Evolutionary conservation across 2,888 invertebrate genomes (phyloP).

Genomic region (Byasa hedistus): DNA sequence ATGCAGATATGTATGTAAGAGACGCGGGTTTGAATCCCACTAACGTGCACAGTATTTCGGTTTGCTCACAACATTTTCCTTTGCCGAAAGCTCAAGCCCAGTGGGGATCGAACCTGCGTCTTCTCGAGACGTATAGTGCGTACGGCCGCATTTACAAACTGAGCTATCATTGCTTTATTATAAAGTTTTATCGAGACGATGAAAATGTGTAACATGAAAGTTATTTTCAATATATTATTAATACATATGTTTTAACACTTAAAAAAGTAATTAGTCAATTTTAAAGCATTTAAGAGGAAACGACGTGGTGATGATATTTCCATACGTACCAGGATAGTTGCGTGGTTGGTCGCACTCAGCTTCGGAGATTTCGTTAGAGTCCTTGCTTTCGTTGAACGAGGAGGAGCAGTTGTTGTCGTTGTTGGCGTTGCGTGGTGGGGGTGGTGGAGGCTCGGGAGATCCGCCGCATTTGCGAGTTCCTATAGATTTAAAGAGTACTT

Average conservation of each 20-base stretch:
- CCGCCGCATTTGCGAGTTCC: conserved; percentile 71
- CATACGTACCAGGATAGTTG: conserved; percentile 88
- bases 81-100: too few relatives aligned
- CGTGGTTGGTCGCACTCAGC: conserved; percentile 94
- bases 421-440: conserved; percentile 91
- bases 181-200: background rate
- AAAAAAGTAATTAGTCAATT: background rate
- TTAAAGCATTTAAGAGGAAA: background rate
- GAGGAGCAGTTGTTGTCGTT: conserved; percentile 88
- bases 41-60: too few relatives aligned
- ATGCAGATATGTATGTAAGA: background rate
- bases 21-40: too few relatives aligned
- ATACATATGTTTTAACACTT: background rate
- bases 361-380: conserved; percentile 96
- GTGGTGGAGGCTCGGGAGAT: conserved; percentile 83
- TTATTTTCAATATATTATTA: background rate
- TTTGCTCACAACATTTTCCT: too few relatives aligned
- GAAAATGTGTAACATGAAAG: background rate
- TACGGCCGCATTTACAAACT: too few relatives aligned
- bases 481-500: conserved; percentile 28
- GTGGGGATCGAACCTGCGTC: too few relatives aligned
- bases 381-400: conserved; percentile 94
- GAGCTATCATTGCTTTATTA: background rate
- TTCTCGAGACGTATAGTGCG: too few relatives aligned
- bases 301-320: background rate